Evolutionary conservation across 2,888 invertebrate species (phyloP).

Genomic region (Cecidostiba fungosa): DNA sequence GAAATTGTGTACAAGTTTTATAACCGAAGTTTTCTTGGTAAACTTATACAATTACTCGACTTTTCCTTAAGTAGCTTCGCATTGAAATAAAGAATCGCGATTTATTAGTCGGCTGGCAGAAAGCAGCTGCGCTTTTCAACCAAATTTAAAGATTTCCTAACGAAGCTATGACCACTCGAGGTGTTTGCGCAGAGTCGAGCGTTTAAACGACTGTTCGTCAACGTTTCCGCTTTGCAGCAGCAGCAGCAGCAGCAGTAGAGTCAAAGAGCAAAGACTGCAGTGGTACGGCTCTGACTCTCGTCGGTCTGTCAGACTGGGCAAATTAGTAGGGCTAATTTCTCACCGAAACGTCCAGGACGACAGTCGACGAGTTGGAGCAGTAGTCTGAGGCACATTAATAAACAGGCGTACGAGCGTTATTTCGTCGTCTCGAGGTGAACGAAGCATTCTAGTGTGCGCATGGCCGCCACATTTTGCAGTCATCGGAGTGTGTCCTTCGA

Average conservation of each 20-base stretch:
- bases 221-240: not conserved
- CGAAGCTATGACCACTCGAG: not conserved
- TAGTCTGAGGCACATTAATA: constrained; percentile 36
- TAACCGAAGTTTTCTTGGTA: constrained; percentile 2
- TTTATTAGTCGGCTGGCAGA: too few relatives aligned
- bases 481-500: not conserved
- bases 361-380: not conserved
- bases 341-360: not conserved
- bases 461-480: not conserved
- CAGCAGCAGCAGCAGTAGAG: not conserved
- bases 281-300: not conserved
- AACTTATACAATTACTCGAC: not conserved
- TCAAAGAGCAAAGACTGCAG: not conserved
- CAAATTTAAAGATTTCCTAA: not conserved
- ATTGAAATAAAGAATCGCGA: not conserved
- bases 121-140: not conserved
- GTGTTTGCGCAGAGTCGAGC: not conserved
- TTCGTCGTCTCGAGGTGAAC: not conserved
- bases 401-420: constrained; percentile 13
- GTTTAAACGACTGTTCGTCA: not conserved
- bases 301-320: constrained; percentile 42
- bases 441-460: not conserved
- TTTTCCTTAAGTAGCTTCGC: not conserved
- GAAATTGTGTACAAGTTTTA: constrained; percentile 6
- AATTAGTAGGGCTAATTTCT: constrained; percentile 58